These are phyloP conservation scores for Drosophila differens DNA, from an alignment of 2,888 invertebrate genomes.

Conservation along the genomic window DNA sequence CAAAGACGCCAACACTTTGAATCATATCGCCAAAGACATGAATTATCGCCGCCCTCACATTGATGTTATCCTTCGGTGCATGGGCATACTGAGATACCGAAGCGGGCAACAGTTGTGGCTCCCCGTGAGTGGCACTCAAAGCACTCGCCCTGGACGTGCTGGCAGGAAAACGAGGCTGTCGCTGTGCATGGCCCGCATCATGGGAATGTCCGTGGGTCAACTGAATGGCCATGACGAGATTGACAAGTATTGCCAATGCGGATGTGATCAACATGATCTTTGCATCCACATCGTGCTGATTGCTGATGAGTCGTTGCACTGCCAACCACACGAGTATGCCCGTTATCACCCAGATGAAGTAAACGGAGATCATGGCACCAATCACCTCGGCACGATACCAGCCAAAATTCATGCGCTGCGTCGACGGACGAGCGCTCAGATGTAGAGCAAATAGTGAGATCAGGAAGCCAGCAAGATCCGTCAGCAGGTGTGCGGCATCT, in stretches of 20 bases:
- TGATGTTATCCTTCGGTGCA: slow-evolving; percentile 52
- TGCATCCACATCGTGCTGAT: slow-evolving; percentile 94
- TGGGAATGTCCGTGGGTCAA: slow-evolving; percentile 50
- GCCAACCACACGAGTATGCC: slow-evolving; percentile 97
- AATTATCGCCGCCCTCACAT: slow-evolving; percentile 64
- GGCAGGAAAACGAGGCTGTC: neutral
- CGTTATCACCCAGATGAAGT: slow-evolving; percentile 98
- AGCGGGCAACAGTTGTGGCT: slow-evolving; percentile 7
- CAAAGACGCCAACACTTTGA: slow-evolving; percentile 68
- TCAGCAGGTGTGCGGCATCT: slow-evolving; percentile 68
- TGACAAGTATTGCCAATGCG: slow-evolving; percentile 94
- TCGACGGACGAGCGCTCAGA: slow-evolving; percentile 53
- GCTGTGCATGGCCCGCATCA: slow-evolving; percentile 3
- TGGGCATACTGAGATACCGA: slow-evolving; percentile 39
- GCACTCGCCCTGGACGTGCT: neutral
- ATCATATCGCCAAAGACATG: slow-evolving; percentile 72
- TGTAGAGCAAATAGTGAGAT: slow-evolving; percentile 64
- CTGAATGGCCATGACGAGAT: slow-evolving; percentile 88
- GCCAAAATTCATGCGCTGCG: slow-evolving; percentile 92
- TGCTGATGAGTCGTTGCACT: slow-evolving; percentile 91
- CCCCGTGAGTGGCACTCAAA: neutral
- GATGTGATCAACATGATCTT: slow-evolving; percentile 96
- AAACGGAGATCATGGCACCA: slow-evolving; percentile 96
- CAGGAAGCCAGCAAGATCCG: slow-evolving; percentile 62
- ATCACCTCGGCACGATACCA: slow-evolving; percentile 98